Base-by-base conservation (phyloP, 2,113 vertebrate species). In the Pipa parva region DNA sequence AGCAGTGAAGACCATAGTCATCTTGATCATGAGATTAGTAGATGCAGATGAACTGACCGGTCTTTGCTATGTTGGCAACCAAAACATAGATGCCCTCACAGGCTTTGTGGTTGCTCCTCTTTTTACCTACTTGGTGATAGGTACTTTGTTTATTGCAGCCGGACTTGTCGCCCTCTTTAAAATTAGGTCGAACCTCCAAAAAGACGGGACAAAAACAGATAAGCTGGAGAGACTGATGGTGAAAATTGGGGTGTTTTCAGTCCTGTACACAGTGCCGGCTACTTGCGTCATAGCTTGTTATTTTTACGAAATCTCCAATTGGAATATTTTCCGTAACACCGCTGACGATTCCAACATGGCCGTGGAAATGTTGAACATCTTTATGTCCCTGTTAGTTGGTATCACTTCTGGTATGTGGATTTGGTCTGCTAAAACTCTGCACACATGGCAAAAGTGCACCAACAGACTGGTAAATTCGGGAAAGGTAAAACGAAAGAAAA, bases 401-500 rank as follows among this genome's bases (percentile, higher is more conserved):
- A 97, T 99, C 80, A 99, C 97, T 0, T 98, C 96, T 2, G 94
- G 97, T 72, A 99, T 99, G 97, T 99, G 97, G 97, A 97, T 99
- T 79, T 99, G 97, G 96, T 99, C 97, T 1, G 97, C 95, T 57
- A 99, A 99, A 78, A 99, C 97, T 9, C 88, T 99, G 36, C 95
- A 98, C 83, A 97, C 97, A 0, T 99, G 97, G 97, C 93, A 95
- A 80, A 95, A 92, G 74, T 98, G 97, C 83, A 92, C 94, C 0
- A 87, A 89, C 69, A 88, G 91, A 70, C 81, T 99, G 68, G 86
- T 97, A 76, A 90, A 88, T 79, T 91, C 88, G 55, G 91, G 88
- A 81, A 92, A 79, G 78, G 91, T 90, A 61, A 93, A 95, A 74
- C 79, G 89, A 57, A 88, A 91, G 65, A 93, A 94, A 76, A 81